phyloP scores from a whole-genome alignment of 2,113 vertebrate genomes.

The Xenotilapia longispinis region DNA sequence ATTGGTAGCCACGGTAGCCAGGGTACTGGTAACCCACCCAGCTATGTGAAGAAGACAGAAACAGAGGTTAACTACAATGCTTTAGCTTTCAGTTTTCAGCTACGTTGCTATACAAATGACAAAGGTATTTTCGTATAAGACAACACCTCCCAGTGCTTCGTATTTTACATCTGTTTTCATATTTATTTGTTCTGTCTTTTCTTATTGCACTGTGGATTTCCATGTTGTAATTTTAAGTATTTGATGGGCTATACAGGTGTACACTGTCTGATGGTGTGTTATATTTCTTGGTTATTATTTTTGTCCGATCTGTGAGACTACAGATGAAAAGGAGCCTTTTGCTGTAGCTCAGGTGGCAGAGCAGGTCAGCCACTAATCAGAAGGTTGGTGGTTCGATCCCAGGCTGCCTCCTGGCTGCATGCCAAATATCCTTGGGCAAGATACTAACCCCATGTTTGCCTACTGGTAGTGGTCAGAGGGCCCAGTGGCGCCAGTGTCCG shows the following conservation, averaged over 20 bases:
- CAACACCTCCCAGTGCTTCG: neutral
- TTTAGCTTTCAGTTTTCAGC: neutral
- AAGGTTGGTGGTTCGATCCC: too few relatives aligned
- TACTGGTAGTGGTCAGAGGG: too few relatives aligned
- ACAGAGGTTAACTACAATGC: neutral
- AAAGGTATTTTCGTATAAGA: neutral
- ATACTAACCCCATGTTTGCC: too few relatives aligned
- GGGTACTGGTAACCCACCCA: conserved; percentile 84
- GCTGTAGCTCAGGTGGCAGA: neutral
- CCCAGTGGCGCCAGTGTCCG: too few relatives aligned
- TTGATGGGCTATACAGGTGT: neutral
- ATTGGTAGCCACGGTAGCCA: conserved; percentile 80
- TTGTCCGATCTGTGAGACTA: neutral
- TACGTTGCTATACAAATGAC: neutral
- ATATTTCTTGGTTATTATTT: neutral
- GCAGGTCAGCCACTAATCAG: too few relatives aligned
- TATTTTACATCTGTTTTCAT: neutral
- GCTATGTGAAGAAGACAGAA: conserved; percentile 41
- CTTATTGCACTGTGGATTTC: neutral
- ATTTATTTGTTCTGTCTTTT: neutral
- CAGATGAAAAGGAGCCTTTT: neutral
- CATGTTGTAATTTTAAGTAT: neutral
- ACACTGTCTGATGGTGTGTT: neutral
- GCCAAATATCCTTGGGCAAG: too few relatives aligned
- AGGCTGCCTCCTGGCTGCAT: too few relatives aligned